A percentile compares a stretch with the other conserved stretches of the same genome.
These are phyloP conservation scores for Thalpophila matura DNA, from an alignment of 2,888 invertebrate genomes.

Conservation along the genomic window DNA sequence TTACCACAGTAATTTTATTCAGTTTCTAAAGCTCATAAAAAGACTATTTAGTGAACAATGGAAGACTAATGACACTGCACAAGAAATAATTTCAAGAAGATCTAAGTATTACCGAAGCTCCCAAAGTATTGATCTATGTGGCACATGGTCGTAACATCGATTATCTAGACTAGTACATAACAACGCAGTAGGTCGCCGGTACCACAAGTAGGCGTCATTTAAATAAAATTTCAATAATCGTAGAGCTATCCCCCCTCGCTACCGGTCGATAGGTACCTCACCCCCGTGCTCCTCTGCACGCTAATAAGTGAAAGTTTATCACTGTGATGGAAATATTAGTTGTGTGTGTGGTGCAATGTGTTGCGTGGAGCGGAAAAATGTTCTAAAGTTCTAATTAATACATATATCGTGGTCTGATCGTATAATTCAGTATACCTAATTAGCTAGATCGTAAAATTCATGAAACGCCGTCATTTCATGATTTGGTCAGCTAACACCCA, in stretches of 20 bases:
- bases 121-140: not conserved
- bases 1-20: too few species aligned
- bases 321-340: conserved; percentile 44
- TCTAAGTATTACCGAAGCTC: too few species aligned
- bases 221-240: conserved; percentile 58
- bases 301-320: conserved; percentile 63
- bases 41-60: too few species aligned
- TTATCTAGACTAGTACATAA: conserved; percentile 32
- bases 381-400: not conserved
- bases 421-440: too few species aligned
- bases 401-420: too few species aligned
- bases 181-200: conserved; percentile 32
- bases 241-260: not conserved
- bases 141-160: conserved; percentile 7
- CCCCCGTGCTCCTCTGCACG: conserved; percentile 18
- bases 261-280: conserved; percentile 19
- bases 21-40: too few species aligned
- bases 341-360: conserved; percentile 19
- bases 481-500: too few species aligned
- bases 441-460: too few species aligned
- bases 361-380: not conserved
- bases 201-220: conserved; percentile 49
- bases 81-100: too few species aligned
- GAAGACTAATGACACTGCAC: too few species aligned
- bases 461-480: too few species aligned